These are phyloP conservation scores for Dasypogon diadema DNA, from an alignment of 2,888 invertebrate genomes.

Conservation along the genomic window DNA sequence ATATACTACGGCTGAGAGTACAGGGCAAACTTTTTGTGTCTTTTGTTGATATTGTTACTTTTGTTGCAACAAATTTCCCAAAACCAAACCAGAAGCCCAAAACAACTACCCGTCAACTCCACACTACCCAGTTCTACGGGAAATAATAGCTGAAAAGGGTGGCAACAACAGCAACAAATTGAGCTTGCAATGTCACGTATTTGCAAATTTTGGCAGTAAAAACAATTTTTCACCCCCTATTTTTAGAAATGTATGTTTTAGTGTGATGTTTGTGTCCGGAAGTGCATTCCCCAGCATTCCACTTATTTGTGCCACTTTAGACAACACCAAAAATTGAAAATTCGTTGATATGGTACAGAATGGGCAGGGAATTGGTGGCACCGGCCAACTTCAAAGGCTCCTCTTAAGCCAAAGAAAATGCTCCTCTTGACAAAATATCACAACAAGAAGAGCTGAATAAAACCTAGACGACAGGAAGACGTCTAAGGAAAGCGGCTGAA, in stretches of 20 bases:
- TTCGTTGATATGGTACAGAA: constrained; percentile 8
- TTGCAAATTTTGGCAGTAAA: constrained; percentile 56
- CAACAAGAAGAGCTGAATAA: constrained; percentile 28
- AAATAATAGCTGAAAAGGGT: background rate
- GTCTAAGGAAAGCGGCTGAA: constrained; percentile 23
- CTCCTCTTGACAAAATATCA: constrained; percentile 40
- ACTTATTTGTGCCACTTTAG: constrained; percentile 31
- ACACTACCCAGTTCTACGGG: background rate
- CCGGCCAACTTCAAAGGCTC: constrained; percentile 30
- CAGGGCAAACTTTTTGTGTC: constrained; percentile 13
- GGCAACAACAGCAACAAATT: constrained; percentile 51
- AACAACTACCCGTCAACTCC: constrained; percentile 16
- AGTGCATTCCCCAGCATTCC: constrained; percentile 26
- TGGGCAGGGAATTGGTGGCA: constrained; percentile 29
- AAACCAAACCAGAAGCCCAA: constrained; percentile 23
- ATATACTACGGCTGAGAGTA: background rate
- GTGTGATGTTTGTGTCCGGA: constrained; percentile 41
- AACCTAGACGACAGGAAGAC: constrained; percentile 43
- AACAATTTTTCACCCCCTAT: constrained; percentile 56
- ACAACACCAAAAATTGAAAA: constrained; percentile 44
- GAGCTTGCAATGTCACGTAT: constrained; percentile 56
- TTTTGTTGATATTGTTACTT: constrained; percentile 44
- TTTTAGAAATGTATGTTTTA: constrained; percentile 39
- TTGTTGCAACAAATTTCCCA: constrained; percentile 40
- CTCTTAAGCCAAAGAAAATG: constrained; percentile 11